A percentile compares a stretch with the other conserved stretches of the same genome.
Evolutionary conservation across 2,113 vertebrate genomes (phyloP).

Genomic region (Syngnathus scovelli): DNA sequence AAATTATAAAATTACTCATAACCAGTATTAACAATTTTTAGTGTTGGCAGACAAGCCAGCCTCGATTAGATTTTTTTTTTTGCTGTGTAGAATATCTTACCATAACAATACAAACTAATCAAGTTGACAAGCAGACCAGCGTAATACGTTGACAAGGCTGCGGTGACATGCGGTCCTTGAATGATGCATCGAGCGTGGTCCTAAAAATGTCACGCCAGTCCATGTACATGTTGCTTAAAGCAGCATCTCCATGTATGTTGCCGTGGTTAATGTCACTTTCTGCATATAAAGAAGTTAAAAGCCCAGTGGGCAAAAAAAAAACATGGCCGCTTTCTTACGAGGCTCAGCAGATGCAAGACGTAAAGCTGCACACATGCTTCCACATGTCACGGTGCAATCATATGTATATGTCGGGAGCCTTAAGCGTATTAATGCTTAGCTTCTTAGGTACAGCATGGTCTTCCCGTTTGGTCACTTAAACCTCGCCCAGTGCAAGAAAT

Average conservation of each 20-base stretch:
- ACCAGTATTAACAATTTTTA: too few species aligned
- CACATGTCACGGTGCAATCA: constrained; percentile 1
- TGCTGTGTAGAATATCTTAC: not conserved
- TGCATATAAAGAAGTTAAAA: constrained; percentile 1
- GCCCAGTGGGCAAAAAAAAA: not conserved
- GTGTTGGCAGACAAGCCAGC: not conserved
- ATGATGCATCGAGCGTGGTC: not conserved
- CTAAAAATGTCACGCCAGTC: constrained; percentile 1
- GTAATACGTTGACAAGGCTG: not conserved
- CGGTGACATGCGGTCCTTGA: not conserved
- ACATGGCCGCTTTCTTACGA: not conserved
- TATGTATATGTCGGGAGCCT: constrained; percentile 21
- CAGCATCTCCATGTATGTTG: not conserved
- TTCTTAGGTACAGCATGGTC: constrained; percentile 6
- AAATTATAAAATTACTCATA: too few species aligned
- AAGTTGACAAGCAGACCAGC: not conserved
- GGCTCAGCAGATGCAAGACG: not conserved
- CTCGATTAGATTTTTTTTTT: not conserved
- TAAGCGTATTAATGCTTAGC: constrained; percentile 20
- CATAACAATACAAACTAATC: not conserved
- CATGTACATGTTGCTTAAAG: not conserved
- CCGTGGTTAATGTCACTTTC: not conserved
- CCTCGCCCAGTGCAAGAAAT: constrained; percentile 70
- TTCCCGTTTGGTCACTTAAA: constrained; percentile 59
- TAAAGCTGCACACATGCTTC: not conserved